Evolutionary conservation across 2,888 invertebrate genomes (phyloP), one percentile per base, ranked within the genome.

Genomic region (Geophilus truncorum): DNA sequence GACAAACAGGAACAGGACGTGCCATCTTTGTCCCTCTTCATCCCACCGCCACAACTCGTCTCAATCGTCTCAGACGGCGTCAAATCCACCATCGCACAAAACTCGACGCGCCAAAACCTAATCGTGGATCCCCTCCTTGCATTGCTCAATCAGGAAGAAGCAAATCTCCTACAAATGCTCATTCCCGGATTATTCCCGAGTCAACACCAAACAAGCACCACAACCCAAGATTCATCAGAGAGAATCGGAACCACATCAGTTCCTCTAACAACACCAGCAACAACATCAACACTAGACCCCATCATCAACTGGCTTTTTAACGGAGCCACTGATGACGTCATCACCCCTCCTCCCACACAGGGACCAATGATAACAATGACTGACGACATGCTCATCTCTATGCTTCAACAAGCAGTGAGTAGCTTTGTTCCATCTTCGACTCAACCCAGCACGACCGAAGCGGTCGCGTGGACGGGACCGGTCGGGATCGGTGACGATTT

Each of bases 401-500:
- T 79, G 79, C 40, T 79, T 3, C 45, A 36, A 10, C 36, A 51
- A 45, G 18, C 45, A 3, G 45, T 79, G 45, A 23, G 21, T 18
- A 34, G 25, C 7, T 23, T 79, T 4, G 21, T 25, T 1, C 45
- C 77, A 12, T 34, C 77, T 2, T 6, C 30, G 1, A 6, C 32
- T 4, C 15, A 12, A 10, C 9, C 79, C 12, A 36, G 23, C 18
- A 77, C 34, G n/a, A 79, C 79, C 23, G 51, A 23, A 7, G 6
- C n/a, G 9, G 18, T 36, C 5, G 10, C n/a, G 12, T 51, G 18
- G 12, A 21, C 79, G 12, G 45, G 79, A 45, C 79, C 79, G 36
- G 51, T 79, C 40, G 79, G 79, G 25, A 79, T 79, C n/a, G 79
- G 79, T 1, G 79, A 79, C 10, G 79, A 79, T 25, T 51, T 79